Percentiles rank a stretch among this genome's conserved stretches.
phyloP scores from a whole-genome alignment of 2,797 vertebrate genomes.

The Myripristis jacobus region DNA sequence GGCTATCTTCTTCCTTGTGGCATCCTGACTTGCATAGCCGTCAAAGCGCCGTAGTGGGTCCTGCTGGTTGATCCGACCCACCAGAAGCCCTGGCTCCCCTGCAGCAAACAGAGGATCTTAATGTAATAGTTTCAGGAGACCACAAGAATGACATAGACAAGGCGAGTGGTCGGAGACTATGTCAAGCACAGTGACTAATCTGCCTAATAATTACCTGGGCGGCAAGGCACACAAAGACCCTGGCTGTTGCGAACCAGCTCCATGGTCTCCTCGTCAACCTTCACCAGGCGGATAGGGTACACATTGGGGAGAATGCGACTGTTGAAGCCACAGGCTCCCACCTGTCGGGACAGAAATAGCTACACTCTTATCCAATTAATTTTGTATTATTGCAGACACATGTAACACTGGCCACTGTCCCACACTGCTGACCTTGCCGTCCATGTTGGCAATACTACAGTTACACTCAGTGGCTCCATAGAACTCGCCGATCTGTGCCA shows the following conservation, averaged over 20 bases:
- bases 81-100: constrained; percentile 91
- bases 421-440: constrained; percentile 86
- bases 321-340: constrained; percentile 94
- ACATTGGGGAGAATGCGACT: constrained; percentile 90
- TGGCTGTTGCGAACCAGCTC: constrained; percentile 86
- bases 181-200: neutral
- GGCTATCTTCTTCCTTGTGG: constrained; percentile 91
- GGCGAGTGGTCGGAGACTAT: neutral
- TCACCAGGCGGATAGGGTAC: constrained; percentile 91
- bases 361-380: constrained; percentile 13
- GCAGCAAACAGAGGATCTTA: constrained; percentile 18
- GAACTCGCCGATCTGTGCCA: constrained; percentile 92
- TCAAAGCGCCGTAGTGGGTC: constrained; percentile 92
- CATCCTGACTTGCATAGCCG: constrained; percentile 89
- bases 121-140: neutral
- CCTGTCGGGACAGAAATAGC: constrained; percentile 72
- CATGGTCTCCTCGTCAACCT: constrained; percentile 91
- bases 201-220: constrained; percentile 81
- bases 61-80: constrained; percentile 90
- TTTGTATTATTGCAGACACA: neutral
- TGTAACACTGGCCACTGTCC: neutral
- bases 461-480: constrained; percentile 96
- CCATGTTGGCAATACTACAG: constrained; percentile 95
- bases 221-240: constrained; percentile 89
- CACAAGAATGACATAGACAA: neutral